Evolutionary conservation across 1,140 invertebrate genomes (phyloP).

Genomic region (Drosophila kanapiae): DNA sequence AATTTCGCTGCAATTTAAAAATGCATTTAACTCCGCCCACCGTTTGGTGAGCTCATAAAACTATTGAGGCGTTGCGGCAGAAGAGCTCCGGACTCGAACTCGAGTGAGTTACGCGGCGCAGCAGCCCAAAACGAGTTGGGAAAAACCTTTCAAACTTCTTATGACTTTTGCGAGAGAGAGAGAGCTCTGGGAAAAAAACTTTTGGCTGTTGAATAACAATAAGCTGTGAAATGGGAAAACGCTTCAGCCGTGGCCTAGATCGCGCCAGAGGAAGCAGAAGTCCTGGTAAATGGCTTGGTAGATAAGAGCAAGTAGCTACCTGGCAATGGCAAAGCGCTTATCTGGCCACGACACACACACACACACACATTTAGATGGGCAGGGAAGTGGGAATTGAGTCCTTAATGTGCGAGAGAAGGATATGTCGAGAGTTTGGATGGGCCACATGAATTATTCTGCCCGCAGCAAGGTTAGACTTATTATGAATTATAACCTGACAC

Average conservation of each 20-base stretch:
- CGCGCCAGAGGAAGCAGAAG: slow-evolving; percentile 17
- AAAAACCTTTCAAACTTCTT: slow-evolving; percentile 78
- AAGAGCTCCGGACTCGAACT: slow-evolving; percentile 14
- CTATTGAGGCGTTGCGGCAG: slow-evolving; percentile 16
- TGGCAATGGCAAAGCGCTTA: slow-evolving; percentile 44
- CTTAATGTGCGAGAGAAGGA: neutral
- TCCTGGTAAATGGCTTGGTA: slow-evolving; percentile 64
- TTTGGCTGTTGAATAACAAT: slow-evolving; percentile 76
- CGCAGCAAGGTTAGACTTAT: slow-evolving; percentile 17
- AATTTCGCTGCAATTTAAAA: slow-evolving; percentile 73
- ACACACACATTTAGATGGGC: slow-evolving; percentile 6
- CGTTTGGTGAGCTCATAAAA: slow-evolving; percentile 8
- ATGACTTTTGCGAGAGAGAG: slow-evolving; percentile 63
- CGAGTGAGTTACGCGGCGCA: slow-evolving; percentile 53
- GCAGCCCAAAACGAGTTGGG: slow-evolving; percentile 62
- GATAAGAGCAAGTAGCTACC: slow-evolving; percentile 58
- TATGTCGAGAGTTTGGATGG: neutral
- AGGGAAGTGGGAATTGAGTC: neutral
- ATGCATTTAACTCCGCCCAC: slow-evolving; percentile 58
- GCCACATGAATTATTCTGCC: slow-evolving; percentile 11
- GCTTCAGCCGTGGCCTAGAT: slow-evolving; percentile 18
- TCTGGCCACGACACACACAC: slow-evolving; percentile 25
- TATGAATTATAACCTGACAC: slow-evolving; percentile 22
- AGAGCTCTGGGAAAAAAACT: slow-evolving; percentile 48
- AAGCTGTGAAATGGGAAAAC: slow-evolving; percentile 67